These are phyloP conservation scores for Seira sanloemensis DNA, from an alignment of 2,888 invertebrate genomes.

Conservation along the genomic window DNA sequence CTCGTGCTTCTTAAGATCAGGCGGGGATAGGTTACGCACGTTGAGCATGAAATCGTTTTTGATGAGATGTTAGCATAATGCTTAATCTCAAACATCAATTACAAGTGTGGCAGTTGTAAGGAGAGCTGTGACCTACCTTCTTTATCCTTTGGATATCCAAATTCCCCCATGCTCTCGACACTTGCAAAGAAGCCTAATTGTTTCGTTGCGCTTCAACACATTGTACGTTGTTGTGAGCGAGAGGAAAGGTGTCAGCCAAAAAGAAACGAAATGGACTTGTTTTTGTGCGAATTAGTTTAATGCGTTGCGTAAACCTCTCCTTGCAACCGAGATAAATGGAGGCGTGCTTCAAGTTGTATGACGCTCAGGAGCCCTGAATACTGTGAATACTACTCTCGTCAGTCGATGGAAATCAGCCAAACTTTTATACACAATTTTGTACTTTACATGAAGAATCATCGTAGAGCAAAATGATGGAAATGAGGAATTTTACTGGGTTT, in stretches of 20 bases:
- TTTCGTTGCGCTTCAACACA: not conserved
- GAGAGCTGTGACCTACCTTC: not conserved
- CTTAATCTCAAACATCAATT: not conserved
- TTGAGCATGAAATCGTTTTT: slow-evolving; percentile 35
- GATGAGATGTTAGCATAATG: slow-evolving; percentile 22
- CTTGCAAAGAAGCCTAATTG: not conserved
- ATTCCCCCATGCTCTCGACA: not conserved
- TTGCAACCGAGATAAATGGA: not conserved
- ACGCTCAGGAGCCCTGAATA: too few relatives aligned
- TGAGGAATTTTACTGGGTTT: too few relatives aligned
- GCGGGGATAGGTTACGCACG: slow-evolving; percentile 22
- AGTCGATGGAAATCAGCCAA: not conserved
- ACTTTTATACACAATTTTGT: not conserved
- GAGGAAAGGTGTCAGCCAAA: slow-evolving; percentile 19
- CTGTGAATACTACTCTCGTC: too few relatives aligned
- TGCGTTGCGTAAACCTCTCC: not conserved
- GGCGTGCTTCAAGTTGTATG: not conserved
- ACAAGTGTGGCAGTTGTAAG: not conserved
- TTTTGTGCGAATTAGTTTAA: not conserved
- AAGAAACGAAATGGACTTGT: not conserved
- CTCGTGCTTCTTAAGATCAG: not conserved
- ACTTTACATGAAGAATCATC: not conserved
- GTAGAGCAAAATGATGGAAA: not conserved
- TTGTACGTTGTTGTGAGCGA: not conserved
- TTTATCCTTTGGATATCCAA: too few relatives aligned